Evolutionary conservation across 2,797 vertebrate species (phyloP), one percentile per base, ranked within the genome.

Genomic region (Chelon auratus): DNA sequence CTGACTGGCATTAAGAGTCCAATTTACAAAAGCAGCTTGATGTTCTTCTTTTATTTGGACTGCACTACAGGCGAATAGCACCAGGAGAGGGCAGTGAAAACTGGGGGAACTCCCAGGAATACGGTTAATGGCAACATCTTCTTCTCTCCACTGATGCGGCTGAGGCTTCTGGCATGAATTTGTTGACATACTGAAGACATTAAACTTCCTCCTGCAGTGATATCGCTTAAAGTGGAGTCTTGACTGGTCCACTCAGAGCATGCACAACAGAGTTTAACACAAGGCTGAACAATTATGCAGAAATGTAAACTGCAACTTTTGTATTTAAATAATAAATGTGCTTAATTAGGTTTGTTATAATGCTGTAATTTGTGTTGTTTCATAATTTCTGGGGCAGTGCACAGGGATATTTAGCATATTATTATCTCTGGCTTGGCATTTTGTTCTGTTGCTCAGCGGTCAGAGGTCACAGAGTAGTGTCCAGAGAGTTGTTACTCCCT

Each of bases 141-240:
- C 52, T 14, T 52, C 18, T 66, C 20, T 52, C 20, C 24, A 43
- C 58, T 63, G 56, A 85, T 80, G 62, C 62, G 81, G 67, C 74
- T 30, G 0, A 68, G 57, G 42, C 36, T 57, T 26, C 69, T 87
- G 79, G 64, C 70, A 77, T 10, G 4, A 75, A 72, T 61, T 13
- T 69, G 54, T 64, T 75, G 65, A 68, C 77, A 64, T 66, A 77
- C 61, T 85, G 78, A 78, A 80, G 65, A 72, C 60, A 83, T 80
- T 81, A 73, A 71, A 67, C 24, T n/a, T 60, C 69, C 69, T 71
- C 64, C 62, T 77, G 59, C 60, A 33, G 60, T 69, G 56, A 50
- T 75, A 62, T 56, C 33, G 64, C 42, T 74, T 51, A 45, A 51
- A 67, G 63, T 68, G 72, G 53, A 57, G 60, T 62, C 62, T 72